These are phyloP conservation scores for Ptilodon capucinus DNA, from an alignment of 2,888 invertebrate genomes.

Conservation along the genomic window DNA sequence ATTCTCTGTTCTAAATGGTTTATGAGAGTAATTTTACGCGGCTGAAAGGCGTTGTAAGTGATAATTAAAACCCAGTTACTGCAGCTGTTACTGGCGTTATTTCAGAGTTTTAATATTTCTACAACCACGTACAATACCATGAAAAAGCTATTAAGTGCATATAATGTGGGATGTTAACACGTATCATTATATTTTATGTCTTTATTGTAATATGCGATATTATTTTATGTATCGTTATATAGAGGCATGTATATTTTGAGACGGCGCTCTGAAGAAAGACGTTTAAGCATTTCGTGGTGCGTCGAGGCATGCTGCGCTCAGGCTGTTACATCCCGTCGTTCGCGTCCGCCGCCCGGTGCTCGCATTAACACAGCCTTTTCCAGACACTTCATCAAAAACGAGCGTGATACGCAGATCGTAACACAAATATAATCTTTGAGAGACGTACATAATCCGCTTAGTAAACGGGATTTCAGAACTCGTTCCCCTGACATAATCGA, in stretches of 20 bases:
- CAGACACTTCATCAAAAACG: constrained; percentile 31
- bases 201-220: constrained; percentile 16
- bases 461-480: constrained; percentile 68
- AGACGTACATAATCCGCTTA: constrained; percentile 64
- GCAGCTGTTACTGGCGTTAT: constrained; percentile 74
- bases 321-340: constrained; percentile 68
- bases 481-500: constrained; percentile 76
- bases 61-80: constrained; percentile 77
- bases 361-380: constrained; percentile 23
- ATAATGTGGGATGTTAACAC: constrained; percentile 44
- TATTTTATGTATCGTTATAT: background rate
- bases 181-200: constrained; percentile 31
- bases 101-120: constrained; percentile 65
- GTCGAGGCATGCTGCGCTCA: constrained; percentile 31
- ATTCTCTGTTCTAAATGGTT: constrained; percentile 67
- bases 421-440: constrained; percentile 52
- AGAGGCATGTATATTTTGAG: background rate
- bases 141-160: constrained; percentile 55
- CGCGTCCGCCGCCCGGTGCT: constrained; percentile 39
- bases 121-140: constrained; percentile 45
- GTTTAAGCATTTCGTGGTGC: constrained; percentile 23
- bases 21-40: constrained; percentile 71
- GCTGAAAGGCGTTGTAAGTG: constrained; percentile 74
- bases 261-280: constrained; percentile 10
- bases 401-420: constrained; percentile 39